Conservation (phyloP, 2,888 invertebrate genomes). For the Chrysina gloriosa region DNA sequence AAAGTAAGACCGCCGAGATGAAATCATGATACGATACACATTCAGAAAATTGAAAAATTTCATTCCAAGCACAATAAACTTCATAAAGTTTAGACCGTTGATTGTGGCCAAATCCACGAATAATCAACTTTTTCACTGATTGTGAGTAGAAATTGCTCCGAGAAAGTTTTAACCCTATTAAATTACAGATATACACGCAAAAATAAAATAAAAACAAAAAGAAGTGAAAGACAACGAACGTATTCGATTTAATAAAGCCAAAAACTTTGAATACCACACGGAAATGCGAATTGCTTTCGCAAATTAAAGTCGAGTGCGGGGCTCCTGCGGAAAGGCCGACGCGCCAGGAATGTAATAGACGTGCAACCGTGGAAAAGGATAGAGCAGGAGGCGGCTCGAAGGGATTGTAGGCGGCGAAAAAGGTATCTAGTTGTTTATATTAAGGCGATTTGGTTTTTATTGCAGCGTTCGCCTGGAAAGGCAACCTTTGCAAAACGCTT, state of each 20-base stretch:
- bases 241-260: constrained; percentile 29
- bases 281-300: constrained; percentile 31
- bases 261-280: constrained; percentile 30
- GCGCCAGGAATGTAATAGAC: constrained; percentile 24
- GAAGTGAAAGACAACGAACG: constrained; percentile 4
- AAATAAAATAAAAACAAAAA: background rate
- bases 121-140: no score
- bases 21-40: no score
- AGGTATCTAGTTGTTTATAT: constrained; percentile 26
- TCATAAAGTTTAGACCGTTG: no score
- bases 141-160: no score
- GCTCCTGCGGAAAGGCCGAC: background rate
- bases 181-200: no score
- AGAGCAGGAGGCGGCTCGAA: background rate
- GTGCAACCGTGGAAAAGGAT: background rate
- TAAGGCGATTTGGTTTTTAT: constrained; percentile 35
- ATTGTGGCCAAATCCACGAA: no score
- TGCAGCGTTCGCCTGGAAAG: constrained; percentile 19
- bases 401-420: background rate
- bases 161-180: no score
- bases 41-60: no score
- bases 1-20: no score
- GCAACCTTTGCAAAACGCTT: constrained; percentile 1
- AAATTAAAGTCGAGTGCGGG: constrained; percentile 28
- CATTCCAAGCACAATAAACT: no score